Base-by-base conservation (phyloP, 2,113 vertebrate species). In the Lagenorhynchus albirostris region DNA sequence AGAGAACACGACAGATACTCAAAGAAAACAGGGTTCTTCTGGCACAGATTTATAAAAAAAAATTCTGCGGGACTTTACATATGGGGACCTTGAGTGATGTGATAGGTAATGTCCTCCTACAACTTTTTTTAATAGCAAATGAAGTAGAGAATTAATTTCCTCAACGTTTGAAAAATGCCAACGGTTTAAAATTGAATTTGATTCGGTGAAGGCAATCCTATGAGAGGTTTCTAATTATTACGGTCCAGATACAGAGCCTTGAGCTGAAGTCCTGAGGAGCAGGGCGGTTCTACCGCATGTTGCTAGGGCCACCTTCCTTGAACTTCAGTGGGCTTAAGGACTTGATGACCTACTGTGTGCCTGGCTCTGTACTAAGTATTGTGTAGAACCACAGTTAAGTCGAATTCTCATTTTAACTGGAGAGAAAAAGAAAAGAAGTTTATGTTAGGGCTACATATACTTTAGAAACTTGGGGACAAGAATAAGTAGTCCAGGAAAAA, bases 41-140 rank as follows among this genome's bases (percentile, higher is more conserved):
- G 70, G 47, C 41, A 55, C 7, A 10, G 26, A 71, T 65, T 84
- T 86, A 89, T 62, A 6, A 73, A n/a, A 70, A 73, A 76, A 10
- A 2, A 18, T 10, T n/a, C 29, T 47, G 70, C 1, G 8, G 71
- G 84, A 81, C 74, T 96, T 95, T 94, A 91, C 6, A 65, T 79
- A 95, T 96, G 68, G 62, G 62, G 83, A 58, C 26, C 44, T 83
- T 87, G 92, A 96, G 17, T 74, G 91, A 90, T n/a, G 41, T 96
- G 97, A 96, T 41, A 92, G 97, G 91, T 92, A 91, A 44, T 14
- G 80, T 77, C 93, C 95, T 96, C 97, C 96, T 76, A 97, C 91
- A 76, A 87, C 73, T 13, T 73, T 89, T 95, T 96, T 97, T 31
- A 96, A 96, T 47, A 97, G 95, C 44, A 94, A 95, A 95, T 36